These are phyloP conservation scores for Drosophila stalkeri DNA, from an alignment of 2,888 invertebrate species.

Conservation along the genomic window DNA sequence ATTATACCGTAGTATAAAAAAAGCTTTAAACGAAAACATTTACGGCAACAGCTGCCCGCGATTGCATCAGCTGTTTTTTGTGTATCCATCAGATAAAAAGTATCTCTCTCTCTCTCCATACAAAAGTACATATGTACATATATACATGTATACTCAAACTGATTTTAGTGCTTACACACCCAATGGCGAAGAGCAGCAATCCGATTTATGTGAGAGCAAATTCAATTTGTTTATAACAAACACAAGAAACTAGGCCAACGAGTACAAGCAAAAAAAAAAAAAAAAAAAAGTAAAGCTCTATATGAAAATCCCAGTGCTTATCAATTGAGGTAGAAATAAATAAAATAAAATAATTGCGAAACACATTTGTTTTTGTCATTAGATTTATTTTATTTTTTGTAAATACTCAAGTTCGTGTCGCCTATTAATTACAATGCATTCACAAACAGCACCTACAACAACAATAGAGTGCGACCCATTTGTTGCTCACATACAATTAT, in stretches of 20 bases:
- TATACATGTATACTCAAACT: background rate
- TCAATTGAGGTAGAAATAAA: conserved; percentile 28
- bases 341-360: conserved; percentile 20
- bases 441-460: conserved; percentile 29
- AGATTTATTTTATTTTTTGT: conserved; percentile 17
- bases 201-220: conserved; percentile 15
- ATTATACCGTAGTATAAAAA: conserved; percentile 32
- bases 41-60: conserved; percentile 64
- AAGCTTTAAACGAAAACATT: conserved; percentile 45
- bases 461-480: conserved; percentile 31
- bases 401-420: conserved; percentile 51
- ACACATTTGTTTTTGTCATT: conserved; percentile 24
- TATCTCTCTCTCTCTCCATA: conserved; percentile 11
- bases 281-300: background rate
- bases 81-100: conserved; percentile 54
- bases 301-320: conserved; percentile 27
- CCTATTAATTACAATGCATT: conserved; percentile 61
- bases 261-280: conserved; percentile 21
- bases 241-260: conserved; percentile 17
- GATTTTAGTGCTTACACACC: conserved; percentile 2
- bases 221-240: conserved; percentile 42
- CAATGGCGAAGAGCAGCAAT: conserved; percentile 18
- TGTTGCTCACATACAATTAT: conserved; percentile 14
- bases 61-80: conserved; percentile 74
- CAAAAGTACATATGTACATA: background rate